Evolutionary conservation across 2,113 vertebrate species (phyloP), one percentile per base, ranked within the genome.

Genomic region (Notarius quadriscutis): DNA sequence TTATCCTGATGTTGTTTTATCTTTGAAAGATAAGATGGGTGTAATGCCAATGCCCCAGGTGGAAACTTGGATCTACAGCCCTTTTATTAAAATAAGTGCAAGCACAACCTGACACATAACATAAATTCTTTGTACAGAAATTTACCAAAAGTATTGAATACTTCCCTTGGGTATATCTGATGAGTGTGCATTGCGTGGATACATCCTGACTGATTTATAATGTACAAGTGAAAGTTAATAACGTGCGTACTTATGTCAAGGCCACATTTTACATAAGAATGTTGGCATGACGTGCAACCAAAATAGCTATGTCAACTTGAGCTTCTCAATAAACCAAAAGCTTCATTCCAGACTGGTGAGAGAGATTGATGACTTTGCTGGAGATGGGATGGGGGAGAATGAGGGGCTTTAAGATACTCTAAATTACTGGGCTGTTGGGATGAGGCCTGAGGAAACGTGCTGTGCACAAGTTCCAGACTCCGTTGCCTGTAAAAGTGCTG

Each of bases 291-390:
- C 20, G 27, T 75, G 55, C 79, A 85, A 87, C 78, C 85, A 58
- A 85, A 89, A 91, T 78, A 63, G 53, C 74, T 87, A 87, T 87
- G 90, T 91, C 88, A 82, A 86, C 30, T 88, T 77, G 86, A 88
- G 87, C 82, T 86, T 71, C 85, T 88, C 88, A 83, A 77, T 87
- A 89, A 91, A 89, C 86, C 82, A 27, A 88, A 62, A 83, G 67
- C 81, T 85, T 83, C 60, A 83, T 83, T 90, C 88, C 88, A 86
- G 74, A 77, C 75, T 75, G 58, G 81, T 41, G 82, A 81, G 72
- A 87, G 86, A 91, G 89, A 92, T 88, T 87, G 89, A 90, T 92
- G 90, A 87, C 50, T 75, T 41, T 11, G 79, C 89, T 88, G 83
- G 83, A 84, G 81, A 77, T 84, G 58, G 75, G 34, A 41, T n/a